A percentile compares a stretch with the other conserved stretches of the same genome.
Evolutionary conservation across 2,113 vertebrate genomes (phyloP).

Genomic region (Electrona antarctica): DNA sequence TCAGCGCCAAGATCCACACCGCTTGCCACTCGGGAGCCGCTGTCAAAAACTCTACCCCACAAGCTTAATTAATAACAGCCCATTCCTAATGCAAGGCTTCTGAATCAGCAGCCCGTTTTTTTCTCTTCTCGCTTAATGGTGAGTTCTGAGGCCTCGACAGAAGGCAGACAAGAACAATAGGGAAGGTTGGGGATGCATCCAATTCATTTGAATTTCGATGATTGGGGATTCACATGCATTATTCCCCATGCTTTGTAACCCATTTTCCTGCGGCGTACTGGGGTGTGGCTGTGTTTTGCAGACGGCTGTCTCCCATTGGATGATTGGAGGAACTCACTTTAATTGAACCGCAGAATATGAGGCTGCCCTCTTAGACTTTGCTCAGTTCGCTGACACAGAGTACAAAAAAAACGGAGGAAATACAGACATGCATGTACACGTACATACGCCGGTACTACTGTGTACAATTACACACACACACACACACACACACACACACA

Average conservation of each 20-base stretch:
- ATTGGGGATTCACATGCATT: slow-evolving; percentile 73
- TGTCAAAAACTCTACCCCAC: slow-evolving; percentile 75
- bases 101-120: slow-evolving; percentile 64
- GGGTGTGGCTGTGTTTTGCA: slow-evolving; percentile 41
- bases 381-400: slow-evolving; percentile 43
- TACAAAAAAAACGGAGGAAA: slow-evolving; percentile 26
- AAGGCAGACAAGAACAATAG: slow-evolving; percentile 67
- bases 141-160: slow-evolving; percentile 68
- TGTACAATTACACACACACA: slow-evolving; percentile 2
- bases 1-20: slow-evolving; percentile 79
- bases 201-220: slow-evolving; percentile 74
- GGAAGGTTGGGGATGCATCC: slow-evolving; percentile 67
- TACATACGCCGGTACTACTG: too few relatives aligned
- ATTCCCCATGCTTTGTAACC: slow-evolving; percentile 66
- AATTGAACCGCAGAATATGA: slow-evolving; percentile 50
- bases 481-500: slow-evolving; percentile 11
- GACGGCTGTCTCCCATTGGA: slow-evolving; percentile 57
- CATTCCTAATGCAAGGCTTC: slow-evolving; percentile 71
- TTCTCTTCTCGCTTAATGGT: slow-evolving; percentile 51
- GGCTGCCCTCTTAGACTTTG: slow-evolving; percentile 53
- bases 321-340: slow-evolving; percentile 57
- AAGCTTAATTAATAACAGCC: slow-evolving; percentile 80
- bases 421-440: too few relatives aligned
- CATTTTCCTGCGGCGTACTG: slow-evolving; percentile 51
- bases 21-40: slow-evolving; percentile 72